Conservation (phyloP, 2,113 vertebrate genomes). For the Paracanthobrama guichenoti region DNA sequence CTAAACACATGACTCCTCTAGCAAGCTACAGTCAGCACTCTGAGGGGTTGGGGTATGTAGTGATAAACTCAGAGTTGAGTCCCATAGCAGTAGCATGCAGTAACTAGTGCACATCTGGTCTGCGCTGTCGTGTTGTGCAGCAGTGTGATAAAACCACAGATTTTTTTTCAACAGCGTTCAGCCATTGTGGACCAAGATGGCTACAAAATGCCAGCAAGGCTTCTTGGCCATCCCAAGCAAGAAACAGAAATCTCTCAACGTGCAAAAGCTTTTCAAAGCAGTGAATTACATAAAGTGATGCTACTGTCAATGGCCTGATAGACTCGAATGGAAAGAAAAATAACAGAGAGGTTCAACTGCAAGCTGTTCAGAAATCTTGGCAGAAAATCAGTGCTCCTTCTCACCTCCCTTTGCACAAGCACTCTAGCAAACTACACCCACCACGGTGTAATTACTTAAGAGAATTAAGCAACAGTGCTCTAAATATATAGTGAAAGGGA, state of each 20-base stretch:
- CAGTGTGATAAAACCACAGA: conserved; percentile 46
- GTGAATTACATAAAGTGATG: conserved; percentile 84
- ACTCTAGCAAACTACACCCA: conserved; percentile 62
- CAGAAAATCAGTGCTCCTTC: conserved; percentile 60
- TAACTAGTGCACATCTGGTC: conserved; percentile 36
- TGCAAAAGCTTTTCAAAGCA: conserved; percentile 81
- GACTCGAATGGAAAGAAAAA: conserved; percentile 79
- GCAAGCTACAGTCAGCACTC: conserved; percentile 15
- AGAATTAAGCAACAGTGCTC: conserved; percentile 62
- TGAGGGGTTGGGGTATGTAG: conserved; percentile 16
- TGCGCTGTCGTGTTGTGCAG: conserved; percentile 53
- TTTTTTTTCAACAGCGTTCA: conserved; percentile 49
- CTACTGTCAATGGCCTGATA: conserved; percentile 82
- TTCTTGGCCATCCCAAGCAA: conserved; percentile 46
- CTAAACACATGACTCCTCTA: background rate
- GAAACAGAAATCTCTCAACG: conserved; percentile 75
- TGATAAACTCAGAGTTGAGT: conserved; percentile 43
- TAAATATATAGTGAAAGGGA: conserved; percentile 62
- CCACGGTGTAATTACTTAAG: conserved; percentile 65
- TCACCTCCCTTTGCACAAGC: conserved; percentile 36
- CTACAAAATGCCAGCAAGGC: conserved; percentile 55
- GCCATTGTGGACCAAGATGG: conserved; percentile 55
- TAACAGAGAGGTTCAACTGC: conserved; percentile 66
- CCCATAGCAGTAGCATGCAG: conserved; percentile 11
- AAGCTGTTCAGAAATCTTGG: conserved; percentile 69